Evolutionary conservation across 2,888 invertebrate genomes (phyloP), one percentile per base, ranked within the genome.

Genomic region (Tetragonula carbonaria): DNA sequence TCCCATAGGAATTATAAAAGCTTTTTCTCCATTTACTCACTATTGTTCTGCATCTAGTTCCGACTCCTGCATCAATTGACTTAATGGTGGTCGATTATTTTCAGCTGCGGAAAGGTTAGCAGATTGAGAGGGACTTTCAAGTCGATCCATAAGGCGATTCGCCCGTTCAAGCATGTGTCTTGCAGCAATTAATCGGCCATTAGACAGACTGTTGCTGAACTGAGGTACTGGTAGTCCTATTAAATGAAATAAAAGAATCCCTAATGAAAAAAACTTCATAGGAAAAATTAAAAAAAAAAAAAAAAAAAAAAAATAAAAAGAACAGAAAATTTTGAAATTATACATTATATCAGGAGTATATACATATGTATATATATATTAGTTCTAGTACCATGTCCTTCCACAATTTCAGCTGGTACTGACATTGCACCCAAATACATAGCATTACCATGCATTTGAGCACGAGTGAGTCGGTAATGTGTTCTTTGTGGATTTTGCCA

Each of bases 381-480:
- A 62, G n/a, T 28, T 28, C 45, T 73, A 75, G 62, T 80, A 93
- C 93, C 92, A 77, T 89, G 90, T 70, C 92, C 92, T 83, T 94
- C 94, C 2, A 94, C 90, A 21, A 92, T 90, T 81, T 95, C 95
- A 18, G 95, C 94, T 45, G 96, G 96, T 86, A 96, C 95, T 45
- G 96, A 95, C 95, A 96, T 95, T 0, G 96, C 95, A 70, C 96
- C 96, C 86, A 96, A 92, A 89, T 96, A 96, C 95, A 96, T 96
- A 5, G 96, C 95, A 93, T 96, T 95, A 33, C 95, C 95, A 84
- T 92, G 93, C 79, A 94, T 91, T 83, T 92, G 92, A 62, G 91
- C 85, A 14, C 90, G 88, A 28, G 89, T 85, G 18, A 86, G 94
- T 92, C 78, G 95, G 92, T 55, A 95, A 91, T 90, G 94, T 92